Percentiles rank a stretch among this genome's conserved stretches.
These are phyloP conservation scores for Todus mexicanus DNA, from an alignment of 2,797 vertebrate genomes.

Conservation along the genomic window DNA sequence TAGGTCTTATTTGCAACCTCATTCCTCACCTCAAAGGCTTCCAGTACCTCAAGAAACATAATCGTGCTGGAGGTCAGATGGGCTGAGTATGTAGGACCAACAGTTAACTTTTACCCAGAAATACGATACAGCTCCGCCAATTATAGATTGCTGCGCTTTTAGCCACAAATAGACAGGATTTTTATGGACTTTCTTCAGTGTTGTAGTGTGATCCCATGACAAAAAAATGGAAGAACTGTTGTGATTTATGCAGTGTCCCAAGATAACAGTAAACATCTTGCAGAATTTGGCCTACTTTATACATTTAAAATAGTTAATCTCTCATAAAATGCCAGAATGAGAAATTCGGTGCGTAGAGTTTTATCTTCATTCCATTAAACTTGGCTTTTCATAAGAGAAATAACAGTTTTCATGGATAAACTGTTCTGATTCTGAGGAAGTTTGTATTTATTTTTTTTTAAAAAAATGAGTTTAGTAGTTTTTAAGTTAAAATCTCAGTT, in stretches of 20 bases:
- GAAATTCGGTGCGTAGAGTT: background rate
- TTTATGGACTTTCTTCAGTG: background rate
- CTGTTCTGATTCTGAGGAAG: background rate
- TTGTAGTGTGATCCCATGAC: background rate
- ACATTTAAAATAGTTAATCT: background rate
- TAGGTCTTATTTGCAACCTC: background rate
- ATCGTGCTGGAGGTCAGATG: background rate
- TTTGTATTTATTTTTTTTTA: no score
- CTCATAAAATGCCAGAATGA: background rate
- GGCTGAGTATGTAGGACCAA: background rate
- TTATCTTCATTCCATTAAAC: background rate
- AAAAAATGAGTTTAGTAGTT: background rate
- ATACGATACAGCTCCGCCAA: background rate
- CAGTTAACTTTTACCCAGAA: background rate
- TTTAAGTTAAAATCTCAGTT: background rate
- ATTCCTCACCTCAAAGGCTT: background rate
- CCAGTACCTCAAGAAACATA: background rate
- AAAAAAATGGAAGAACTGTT: background rate
- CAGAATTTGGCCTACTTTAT: background rate
- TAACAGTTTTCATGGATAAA: background rate
- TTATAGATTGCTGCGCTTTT: background rate
- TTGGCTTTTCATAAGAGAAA: background rate
- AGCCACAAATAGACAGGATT: background rate
- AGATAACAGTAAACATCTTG: background rate
- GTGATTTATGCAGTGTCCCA: background rate